These are phyloP conservation scores for Stylophora pistillata DNA, from an alignment of 64 coral and sea anemone species.

Conservation along the genomic window DNA sequence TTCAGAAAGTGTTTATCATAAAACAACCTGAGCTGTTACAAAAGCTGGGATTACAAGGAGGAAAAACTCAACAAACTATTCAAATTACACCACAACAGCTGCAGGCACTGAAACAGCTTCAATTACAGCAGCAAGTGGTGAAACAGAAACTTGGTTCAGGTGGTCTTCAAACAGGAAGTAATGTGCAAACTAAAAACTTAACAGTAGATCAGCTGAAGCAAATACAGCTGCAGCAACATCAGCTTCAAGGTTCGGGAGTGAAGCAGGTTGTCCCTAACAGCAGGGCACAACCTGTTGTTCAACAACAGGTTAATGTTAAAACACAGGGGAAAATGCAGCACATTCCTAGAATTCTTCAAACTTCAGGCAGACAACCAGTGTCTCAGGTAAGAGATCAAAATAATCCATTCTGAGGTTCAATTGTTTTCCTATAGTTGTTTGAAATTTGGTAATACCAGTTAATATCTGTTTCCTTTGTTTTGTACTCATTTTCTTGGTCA, in stretches of 20 bases:
- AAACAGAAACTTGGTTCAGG: slow-evolving; percentile 58
- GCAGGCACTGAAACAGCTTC: slow-evolving; percentile 77
- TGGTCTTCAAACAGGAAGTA: slow-evolving; percentile 18
- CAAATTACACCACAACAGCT: slow-evolving; percentile 92
- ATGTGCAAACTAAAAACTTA: slow-evolving; percentile 42
- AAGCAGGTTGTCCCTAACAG: slow-evolving; percentile 59
- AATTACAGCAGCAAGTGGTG: slow-evolving; percentile 62
- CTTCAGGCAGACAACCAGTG: slow-evolving; percentile 55
- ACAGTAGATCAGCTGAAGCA: slow-evolving; percentile 85
- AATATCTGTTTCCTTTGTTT: no score
- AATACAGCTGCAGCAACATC: slow-evolving; percentile 56
- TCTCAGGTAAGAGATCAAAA: not conserved
- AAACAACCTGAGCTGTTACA: slow-evolving; percentile 90
- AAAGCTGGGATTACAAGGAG: slow-evolving; percentile 76
- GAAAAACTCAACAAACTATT: slow-evolving; percentile 81
- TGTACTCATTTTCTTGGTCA: no score
- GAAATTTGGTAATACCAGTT: no score
- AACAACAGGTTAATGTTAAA: slow-evolving; percentile 53
- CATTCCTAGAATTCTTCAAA: slow-evolving; percentile 70
- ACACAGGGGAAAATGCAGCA: slow-evolving; percentile 42
- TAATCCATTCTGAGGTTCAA: no score
- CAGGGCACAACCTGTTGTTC: slow-evolving; percentile 31
- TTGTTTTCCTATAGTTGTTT: no score
- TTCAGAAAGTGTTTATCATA: slow-evolving; percentile 93
- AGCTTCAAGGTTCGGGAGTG: slow-evolving; percentile 52